These are phyloP conservation scores for Venustaconcha ellipsiformis DNA, from an alignment of 1,140 invertebrate species.

Conservation along the genomic window DNA sequence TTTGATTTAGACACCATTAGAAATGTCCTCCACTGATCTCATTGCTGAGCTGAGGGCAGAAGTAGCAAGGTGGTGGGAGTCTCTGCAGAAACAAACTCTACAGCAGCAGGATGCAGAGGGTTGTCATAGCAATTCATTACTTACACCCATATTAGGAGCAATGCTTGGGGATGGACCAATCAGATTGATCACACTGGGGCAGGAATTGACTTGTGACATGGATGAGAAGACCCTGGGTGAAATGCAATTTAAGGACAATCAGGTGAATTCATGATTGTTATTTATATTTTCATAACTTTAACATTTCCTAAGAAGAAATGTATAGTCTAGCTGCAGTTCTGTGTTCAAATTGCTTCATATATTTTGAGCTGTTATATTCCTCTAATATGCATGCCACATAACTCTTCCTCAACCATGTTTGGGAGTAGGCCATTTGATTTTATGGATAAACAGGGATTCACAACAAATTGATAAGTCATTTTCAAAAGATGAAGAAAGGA, in stretches of 20 bases:
- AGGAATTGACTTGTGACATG: constrained; percentile 92
- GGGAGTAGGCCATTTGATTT: too few relatives aligned
- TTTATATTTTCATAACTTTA: background rate
- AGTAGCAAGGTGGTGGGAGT: constrained; percentile 92
- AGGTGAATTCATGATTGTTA: constrained; percentile 69
- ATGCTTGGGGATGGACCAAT: constrained; percentile 83
- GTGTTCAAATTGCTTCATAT: background rate
- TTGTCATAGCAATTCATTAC: constrained; percentile 43
- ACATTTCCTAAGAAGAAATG: background rate
- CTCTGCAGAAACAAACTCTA: constrained; percentile 68
- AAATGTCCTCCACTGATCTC: constrained; percentile 82
- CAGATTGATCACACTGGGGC: constrained; percentile 92
- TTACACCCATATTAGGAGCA: constrained; percentile 67
- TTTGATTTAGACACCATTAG: constrained; percentile 70
- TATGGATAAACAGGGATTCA: too few relatives aligned
- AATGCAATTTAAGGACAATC: constrained; percentile 89
- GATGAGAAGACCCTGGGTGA: constrained; percentile 91
- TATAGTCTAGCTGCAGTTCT: background rate
- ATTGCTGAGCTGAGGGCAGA: constrained; percentile 92
- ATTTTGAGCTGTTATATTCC: too few relatives aligned
- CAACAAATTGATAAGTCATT: too few relatives aligned
- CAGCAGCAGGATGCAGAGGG: constrained; percentile 45
- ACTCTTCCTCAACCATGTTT: too few relatives aligned
- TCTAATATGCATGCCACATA: too few relatives aligned
- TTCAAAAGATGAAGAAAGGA: too few relatives aligned